phyloP scores from a whole-genome alignment of 2,797 vertebrate species.

The Sebastiscus albofasciatus region DNA sequence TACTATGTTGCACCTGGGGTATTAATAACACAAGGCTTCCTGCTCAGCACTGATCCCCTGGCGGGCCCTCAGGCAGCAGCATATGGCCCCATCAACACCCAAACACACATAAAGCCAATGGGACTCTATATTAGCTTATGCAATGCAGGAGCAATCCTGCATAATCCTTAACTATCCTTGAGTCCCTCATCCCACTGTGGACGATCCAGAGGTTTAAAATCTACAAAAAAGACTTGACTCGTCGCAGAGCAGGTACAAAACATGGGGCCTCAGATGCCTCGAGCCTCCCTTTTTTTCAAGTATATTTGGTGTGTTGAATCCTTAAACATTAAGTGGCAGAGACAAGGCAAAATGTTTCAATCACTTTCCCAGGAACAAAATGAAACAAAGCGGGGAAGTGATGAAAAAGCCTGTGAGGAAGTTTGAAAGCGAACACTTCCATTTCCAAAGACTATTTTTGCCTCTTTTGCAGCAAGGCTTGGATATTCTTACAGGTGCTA shows the following conservation, averaged over 20 bases:
- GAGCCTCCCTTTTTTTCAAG: neutral
- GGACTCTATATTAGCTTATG: constrained; percentile 58
- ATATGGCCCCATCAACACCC: constrained; percentile 67
- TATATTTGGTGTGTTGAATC: neutral
- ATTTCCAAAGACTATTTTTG: constrained; percentile 15
- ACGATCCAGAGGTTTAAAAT: constrained; percentile 31
- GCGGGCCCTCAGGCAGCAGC: constrained; percentile 55
- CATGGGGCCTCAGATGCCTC: neutral
- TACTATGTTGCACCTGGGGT: constrained; percentile 56
- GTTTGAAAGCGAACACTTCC: neutral
- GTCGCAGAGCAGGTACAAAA: constrained; percentile 9
- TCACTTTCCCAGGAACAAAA: constrained; percentile 14
- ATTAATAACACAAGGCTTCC: constrained; percentile 77
- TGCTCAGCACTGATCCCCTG: constrained; percentile 71
- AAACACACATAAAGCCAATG: constrained; percentile 47
- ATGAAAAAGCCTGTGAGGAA: constrained; percentile 5
- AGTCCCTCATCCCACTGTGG: constrained; percentile 35
- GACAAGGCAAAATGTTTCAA: neutral
- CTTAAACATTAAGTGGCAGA: constrained; percentile 2
- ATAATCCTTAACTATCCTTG: constrained; percentile 54
- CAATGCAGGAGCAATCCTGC: constrained; percentile 48
- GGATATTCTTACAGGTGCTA: constrained; percentile 33
- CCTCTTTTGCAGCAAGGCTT: constrained; percentile 5
- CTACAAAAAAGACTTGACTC: constrained; percentile 1
- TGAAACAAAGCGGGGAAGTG: constrained; percentile 9